Percentiles rank a stretch among this genome's conserved stretches.
phyloP scores from a whole-genome alignment of 2,888 invertebrate genomes.

The Heliconius aoede region DNA sequence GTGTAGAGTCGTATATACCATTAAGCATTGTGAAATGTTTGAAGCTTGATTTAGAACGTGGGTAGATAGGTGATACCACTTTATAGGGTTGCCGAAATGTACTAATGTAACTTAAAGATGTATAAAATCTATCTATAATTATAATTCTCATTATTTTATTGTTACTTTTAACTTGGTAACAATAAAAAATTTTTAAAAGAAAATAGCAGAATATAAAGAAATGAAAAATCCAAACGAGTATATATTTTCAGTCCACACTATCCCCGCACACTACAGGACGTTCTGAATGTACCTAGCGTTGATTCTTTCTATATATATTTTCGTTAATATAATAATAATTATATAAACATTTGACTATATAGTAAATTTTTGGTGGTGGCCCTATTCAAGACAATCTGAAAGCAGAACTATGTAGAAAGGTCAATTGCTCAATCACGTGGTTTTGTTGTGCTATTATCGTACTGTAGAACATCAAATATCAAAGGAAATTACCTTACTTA shows the following conservation, averaged over 20 bases:
- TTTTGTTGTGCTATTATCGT: conserved; percentile 12
- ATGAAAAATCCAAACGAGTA: too few species aligned
- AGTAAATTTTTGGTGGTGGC: neutral
- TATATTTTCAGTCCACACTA: neutral
- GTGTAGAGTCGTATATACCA: conserved; percentile 13
- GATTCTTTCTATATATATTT: neutral
- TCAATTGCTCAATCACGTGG: conserved; percentile 26
- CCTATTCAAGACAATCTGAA: conserved; percentile 18
- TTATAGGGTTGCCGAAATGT: neutral
- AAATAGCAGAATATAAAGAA: too few species aligned
- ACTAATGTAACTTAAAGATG: neutral
- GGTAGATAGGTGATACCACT: conserved; percentile 10
- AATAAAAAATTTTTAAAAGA: too few species aligned
- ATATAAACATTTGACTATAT: neutral
- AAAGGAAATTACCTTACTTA: conserved; percentile 19
- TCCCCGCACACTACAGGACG: too few species aligned
- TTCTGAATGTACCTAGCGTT: too few species aligned
- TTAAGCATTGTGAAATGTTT: conserved; percentile 6
- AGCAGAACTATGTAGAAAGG: conserved; percentile 20
- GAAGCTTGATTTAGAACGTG: conserved; percentile 17
- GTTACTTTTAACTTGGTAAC: neutral
- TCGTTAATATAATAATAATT: neutral
- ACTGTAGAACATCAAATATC: neutral
- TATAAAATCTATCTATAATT: neutral
- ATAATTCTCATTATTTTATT: neutral